Evolutionary conservation across 2,797 vertebrate genomes (phyloP).

Genomic region (Rousettus madagascariensis): DNA sequence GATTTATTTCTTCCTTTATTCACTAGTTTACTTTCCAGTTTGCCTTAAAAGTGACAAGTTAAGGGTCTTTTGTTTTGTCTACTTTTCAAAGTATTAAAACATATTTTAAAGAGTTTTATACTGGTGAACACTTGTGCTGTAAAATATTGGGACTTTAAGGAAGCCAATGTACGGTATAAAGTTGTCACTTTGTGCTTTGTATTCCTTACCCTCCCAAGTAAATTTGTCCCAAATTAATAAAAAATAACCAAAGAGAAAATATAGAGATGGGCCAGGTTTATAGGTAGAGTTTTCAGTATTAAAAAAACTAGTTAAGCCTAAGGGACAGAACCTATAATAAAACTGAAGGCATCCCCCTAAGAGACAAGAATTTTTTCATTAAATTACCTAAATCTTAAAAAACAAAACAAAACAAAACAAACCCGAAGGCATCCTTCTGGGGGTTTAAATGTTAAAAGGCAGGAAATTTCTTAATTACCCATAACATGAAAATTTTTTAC

Average conservation of each 20-base stretch:
- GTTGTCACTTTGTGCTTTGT: neutral
- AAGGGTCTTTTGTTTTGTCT: neutral
- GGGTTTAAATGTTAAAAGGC: neutral
- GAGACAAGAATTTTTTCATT: no score
- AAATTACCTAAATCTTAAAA: no score
- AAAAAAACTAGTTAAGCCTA: neutral
- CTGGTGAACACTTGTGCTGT: neutral
- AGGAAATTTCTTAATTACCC: neutral
- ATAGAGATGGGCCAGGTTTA: neutral
- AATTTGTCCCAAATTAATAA: neutral
- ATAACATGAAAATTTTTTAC: neutral
- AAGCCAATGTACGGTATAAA: neutral
- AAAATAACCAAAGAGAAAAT: slow-evolving; percentile 33
- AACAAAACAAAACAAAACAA: neutral
- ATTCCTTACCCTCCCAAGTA: neutral
- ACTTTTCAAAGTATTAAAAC: neutral
- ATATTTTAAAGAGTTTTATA: neutral
- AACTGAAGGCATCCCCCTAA: neutral
- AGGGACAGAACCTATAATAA: neutral
- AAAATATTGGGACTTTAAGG: neutral
- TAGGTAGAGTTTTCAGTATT: neutral
- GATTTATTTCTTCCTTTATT: neutral
- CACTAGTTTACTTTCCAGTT: neutral
- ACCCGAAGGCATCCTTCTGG: neutral
- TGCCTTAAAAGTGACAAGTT: neutral